phyloP scores from a whole-genome alignment of 2,797 vertebrate species.

The Emys orbicularis region DNA sequence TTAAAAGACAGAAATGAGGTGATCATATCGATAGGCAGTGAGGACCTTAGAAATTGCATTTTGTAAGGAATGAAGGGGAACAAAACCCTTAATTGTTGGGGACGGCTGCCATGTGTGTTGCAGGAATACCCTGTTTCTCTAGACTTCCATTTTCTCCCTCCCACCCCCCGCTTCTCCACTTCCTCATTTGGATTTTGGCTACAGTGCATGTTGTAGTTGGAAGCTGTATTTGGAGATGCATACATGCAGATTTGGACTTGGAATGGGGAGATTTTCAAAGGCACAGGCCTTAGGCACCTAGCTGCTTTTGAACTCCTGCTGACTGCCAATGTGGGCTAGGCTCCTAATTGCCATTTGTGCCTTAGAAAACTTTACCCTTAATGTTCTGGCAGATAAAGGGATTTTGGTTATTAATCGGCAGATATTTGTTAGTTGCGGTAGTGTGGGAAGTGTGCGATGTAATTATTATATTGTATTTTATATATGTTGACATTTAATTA shows the following conservation, averaged over 20 bases:
- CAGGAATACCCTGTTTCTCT: accelerated
- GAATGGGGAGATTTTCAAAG: background rate
- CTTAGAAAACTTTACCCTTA: slow-evolving; percentile 12
- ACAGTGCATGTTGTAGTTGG: background rate
- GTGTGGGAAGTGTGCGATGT: background rate
- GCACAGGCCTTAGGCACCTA: background rate
- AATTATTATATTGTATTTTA: background rate
- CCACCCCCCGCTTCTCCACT: background rate
- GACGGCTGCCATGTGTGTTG: background rate
- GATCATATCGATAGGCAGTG: background rate
- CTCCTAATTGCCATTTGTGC: background rate
- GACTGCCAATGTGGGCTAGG: background rate
- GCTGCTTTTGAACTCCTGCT: background rate
- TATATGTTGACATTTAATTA: slow-evolving; percentile 28
- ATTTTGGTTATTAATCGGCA: slow-evolving; percentile 16
- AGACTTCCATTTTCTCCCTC: background rate
- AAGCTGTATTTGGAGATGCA: background rate
- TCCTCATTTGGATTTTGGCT: accelerated
- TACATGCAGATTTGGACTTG: background rate
- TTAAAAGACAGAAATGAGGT: background rate
- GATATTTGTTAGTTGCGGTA: background rate
- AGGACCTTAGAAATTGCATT: background rate
- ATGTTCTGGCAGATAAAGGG: background rate
- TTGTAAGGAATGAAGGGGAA: background rate
- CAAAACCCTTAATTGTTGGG: background rate